Evolutionary conservation across 2,888 invertebrate genomes (phyloP), one percentile per base, ranked within the genome.

Genomic region (Erebia aethiops): DNA sequence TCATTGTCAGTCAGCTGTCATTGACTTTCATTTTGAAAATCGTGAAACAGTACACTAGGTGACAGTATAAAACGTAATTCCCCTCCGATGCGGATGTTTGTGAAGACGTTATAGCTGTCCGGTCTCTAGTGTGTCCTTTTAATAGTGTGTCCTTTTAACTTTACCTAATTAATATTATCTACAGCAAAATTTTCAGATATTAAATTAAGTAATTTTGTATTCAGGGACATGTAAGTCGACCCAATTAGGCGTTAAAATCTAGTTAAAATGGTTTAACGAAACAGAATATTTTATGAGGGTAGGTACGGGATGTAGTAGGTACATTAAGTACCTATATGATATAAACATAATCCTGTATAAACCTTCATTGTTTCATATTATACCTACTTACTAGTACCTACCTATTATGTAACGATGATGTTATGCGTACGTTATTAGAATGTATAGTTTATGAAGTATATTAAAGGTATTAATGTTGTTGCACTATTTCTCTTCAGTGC

Each of bases 271-370:
- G 26, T 11, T 26, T 11, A 11, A 52, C 52, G 56, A 56, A 62
- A 62, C 43, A 62, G 69, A 71, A 62, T 71, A 65, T 60, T 57
- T 69, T 69, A 71, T 46, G 54, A 49, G 61, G 56, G 61, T 35
- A 16, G 56, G 61, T 35, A 16, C 64, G 49, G 49, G 46, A 16
- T 57, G 16, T 62, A 49, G 1, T n/a, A n/a, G 2, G 14, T 61
- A 35, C 35, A 7, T 35, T 7, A 35, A 35, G 35, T 35, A n/a
- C n/a, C n/a, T n/a, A 7, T 35, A 61, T 66, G 21, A 46, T 18
- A 18, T 16, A 35, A 35, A 16, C n/a, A 11, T 52, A 26, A 64
- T n/a, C 18, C 64, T 11, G 3, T 64, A 16, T 11, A 41, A 61
- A 2, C 49, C 49, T 18, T 46, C 56, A 18, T 10, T 13, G 16